These are phyloP conservation scores for Paratrypauchen microcephalus DNA, from an alignment of 2,797 vertebrate species.

Conservation along the genomic window DNA sequence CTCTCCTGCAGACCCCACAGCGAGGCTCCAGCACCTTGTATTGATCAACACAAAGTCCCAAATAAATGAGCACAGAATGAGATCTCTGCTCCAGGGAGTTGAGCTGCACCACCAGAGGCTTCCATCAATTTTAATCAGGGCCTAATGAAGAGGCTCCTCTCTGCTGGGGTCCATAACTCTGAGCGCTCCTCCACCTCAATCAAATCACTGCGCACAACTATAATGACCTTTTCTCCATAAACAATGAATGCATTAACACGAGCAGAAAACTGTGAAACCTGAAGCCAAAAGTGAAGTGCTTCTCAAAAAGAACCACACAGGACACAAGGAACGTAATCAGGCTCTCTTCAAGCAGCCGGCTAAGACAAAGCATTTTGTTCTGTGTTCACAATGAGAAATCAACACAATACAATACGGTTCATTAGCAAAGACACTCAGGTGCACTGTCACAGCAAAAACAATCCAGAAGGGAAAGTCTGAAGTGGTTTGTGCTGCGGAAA, in stretches of 20 bases:
- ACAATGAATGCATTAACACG: constrained; percentile 75
- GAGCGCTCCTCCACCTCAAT: constrained; percentile 75
- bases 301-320: constrained; percentile 24
- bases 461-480: constrained; percentile 26
- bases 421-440: constrained; percentile 14
- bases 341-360: constrained; percentile 33
- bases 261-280: constrained; percentile 69
- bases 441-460: constrained; percentile 7
- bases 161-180: constrained; percentile 84
- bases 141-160: constrained; percentile 87
- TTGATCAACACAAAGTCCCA: constrained; percentile 86
- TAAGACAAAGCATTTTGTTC: constrained; percentile 20
- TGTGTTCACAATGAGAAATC: constrained; percentile 30
- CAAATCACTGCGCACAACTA: constrained; percentile 75
- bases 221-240: constrained; percentile 83
- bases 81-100: constrained; percentile 82
- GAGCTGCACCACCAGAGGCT: constrained; percentile 74
- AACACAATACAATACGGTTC: constrained; percentile 16
- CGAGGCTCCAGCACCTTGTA: constrained; percentile 82
- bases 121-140: constrained; percentile 86
- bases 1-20: constrained; percentile 74
- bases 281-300: constrained; percentile 68
- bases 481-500: not conserved
- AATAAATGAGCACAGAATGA: constrained; percentile 85
- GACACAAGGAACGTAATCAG: constrained; percentile 53